phyloP scores from a whole-genome alignment of 2,113 vertebrate species.

The Corvus cornix region DNA sequence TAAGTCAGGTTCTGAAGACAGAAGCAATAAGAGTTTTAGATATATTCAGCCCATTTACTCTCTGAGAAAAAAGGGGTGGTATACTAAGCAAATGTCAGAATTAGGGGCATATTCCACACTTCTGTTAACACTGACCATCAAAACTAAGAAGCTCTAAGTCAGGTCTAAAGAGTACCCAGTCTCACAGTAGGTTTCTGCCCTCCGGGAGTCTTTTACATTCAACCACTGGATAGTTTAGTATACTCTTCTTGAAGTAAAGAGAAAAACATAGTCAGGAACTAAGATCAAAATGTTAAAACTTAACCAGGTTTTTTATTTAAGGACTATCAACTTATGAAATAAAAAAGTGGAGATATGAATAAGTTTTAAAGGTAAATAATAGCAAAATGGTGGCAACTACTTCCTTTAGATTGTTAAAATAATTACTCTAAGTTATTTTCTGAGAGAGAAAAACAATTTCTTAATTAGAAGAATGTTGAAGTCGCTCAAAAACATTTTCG shows the following conservation, averaged over 20 bases:
- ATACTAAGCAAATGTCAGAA: not conserved
- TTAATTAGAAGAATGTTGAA: not conserved
- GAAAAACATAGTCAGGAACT: not conserved
- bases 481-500: not conserved
- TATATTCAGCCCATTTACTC: not conserved
- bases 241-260: not conserved
- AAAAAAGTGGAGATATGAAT: not conserved
- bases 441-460: not conserved
- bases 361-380: not conserved
- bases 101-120: not conserved
- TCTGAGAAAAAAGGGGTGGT: not conserved
- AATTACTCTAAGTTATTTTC: not conserved
- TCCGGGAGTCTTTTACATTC: not conserved
- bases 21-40: not conserved
- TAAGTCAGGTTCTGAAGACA: not conserved
- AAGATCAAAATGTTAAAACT: not conserved
- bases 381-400: not conserved
- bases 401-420: not conserved
- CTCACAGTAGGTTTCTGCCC: not conserved
- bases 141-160: not conserved
- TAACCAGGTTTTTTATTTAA: not conserved
- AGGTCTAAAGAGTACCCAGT: not conserved
- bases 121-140: not conserved
- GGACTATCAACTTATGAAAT: not conserved
- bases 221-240: not conserved